Evolutionary conservation across 2,888 invertebrate genomes (phyloP).

Genomic region (Sceliomorpha sp.): DNA sequence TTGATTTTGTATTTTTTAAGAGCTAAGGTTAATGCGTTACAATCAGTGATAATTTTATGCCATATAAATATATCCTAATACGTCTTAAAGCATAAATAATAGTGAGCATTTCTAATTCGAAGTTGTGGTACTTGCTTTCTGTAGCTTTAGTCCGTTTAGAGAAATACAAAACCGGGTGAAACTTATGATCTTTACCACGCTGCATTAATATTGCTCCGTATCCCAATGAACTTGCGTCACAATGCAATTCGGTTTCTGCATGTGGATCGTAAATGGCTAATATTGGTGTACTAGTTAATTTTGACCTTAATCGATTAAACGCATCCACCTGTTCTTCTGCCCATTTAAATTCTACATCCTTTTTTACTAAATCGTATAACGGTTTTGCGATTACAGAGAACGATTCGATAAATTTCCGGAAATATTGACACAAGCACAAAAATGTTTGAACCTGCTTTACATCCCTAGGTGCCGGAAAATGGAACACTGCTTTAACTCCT

Average conservation of each 20-base stretch:
- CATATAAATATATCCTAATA: slow-evolving; percentile 56
- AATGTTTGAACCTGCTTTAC: slow-evolving; percentile 59
- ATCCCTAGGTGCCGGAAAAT: slow-evolving; percentile 58
- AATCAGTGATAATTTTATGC: slow-evolving; percentile 8
- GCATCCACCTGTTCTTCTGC: slow-evolving; percentile 49
- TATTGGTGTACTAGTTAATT: slow-evolving; percentile 57
- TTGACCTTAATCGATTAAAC: slow-evolving; percentile 51
- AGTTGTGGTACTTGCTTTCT: slow-evolving; percentile 66
- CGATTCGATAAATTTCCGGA: slow-evolving; percentile 60
- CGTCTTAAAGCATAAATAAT: no score
- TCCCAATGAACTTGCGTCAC: slow-evolving; percentile 67
- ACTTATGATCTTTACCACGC: slow-evolving; percentile 57
- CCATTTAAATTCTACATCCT: slow-evolving; percentile 55
- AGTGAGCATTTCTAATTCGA: slow-evolving; percentile 62
- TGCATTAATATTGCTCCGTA: slow-evolving; percentile 68
- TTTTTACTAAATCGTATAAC: slow-evolving; percentile 62
- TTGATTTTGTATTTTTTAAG: slow-evolving; percentile 64
- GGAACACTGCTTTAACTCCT: slow-evolving; percentile 51
- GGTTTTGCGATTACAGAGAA: slow-evolving; percentile 64
- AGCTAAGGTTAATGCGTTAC: no score
- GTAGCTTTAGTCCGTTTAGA: slow-evolving; percentile 61
- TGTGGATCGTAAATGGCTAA: slow-evolving; percentile 64
- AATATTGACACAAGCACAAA: slow-evolving; percentile 63
- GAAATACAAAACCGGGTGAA: slow-evolving; percentile 67
- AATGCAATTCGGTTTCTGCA: slow-evolving; percentile 68